These are phyloP conservation scores for Patagioenas fasciata DNA, from an alignment of 2,113 vertebrate species.

Conservation along the genomic window DNA sequence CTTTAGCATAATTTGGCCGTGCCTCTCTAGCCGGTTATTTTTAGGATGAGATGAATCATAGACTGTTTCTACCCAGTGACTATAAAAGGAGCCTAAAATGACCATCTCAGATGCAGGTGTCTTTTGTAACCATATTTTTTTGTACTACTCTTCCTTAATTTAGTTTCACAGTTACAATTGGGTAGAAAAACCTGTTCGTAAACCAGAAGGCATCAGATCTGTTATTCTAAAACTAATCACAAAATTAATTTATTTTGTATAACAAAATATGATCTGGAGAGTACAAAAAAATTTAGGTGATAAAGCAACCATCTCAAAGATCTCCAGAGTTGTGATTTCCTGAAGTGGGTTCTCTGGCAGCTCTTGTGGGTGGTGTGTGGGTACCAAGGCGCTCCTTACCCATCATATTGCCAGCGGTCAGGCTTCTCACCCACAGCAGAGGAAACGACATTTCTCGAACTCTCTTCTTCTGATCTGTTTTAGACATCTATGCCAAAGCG, in stretches of 20 bases:
- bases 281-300: not conserved
- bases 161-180: not conserved
- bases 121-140: not conserved
- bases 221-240: not conserved
- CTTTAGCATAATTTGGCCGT: not conserved
- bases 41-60: not conserved
- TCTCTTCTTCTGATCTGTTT: not conserved
- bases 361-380: not conserved
- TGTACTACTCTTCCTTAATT: not conserved
- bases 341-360: not conserved
- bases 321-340: not conserved
- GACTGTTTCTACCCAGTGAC: not conserved
- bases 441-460: not conserved
- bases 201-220: not conserved
- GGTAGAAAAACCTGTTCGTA: not conserved
- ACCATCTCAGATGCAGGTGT: not conserved
- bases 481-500: not conserved
- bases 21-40: not conserved
- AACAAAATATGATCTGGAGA: not conserved
- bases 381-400: not conserved
- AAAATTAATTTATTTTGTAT: not conserved
- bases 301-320: not conserved
- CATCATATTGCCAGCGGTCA: rapidly evolving
- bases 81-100: not conserved
- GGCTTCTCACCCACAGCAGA: not conserved